Evolutionary conservation across 2,113 vertebrate genomes (phyloP).

Genomic region (Podarcis raffonei): DNA sequence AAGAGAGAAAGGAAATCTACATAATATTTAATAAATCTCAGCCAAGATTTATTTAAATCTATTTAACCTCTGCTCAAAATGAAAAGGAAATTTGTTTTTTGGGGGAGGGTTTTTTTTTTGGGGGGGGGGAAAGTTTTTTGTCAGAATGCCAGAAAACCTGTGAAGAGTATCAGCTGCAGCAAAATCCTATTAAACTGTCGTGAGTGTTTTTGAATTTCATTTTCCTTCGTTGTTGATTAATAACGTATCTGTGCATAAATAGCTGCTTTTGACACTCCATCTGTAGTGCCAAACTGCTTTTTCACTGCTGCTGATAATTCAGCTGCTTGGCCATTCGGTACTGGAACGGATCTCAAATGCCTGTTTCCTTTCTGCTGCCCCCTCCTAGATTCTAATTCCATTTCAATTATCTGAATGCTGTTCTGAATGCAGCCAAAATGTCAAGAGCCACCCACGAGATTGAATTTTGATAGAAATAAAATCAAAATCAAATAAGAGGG

Average conservation of each 20-base stretch:
- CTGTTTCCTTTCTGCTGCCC: neutral
- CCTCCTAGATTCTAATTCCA: constrained; percentile 19
- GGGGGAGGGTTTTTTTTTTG: too few relatives aligned
- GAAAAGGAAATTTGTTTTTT: constrained; percentile 18
- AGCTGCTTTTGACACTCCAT: constrained; percentile 7
- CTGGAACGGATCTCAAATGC: neutral
- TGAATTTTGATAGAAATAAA: too few relatives aligned
- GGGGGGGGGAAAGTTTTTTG: constrained; percentile 1
- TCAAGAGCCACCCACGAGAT: too few relatives aligned
- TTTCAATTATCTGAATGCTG: neutral
- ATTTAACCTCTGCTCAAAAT: constrained; percentile 61
- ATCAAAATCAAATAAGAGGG: too few relatives aligned
- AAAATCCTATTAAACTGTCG: constrained; percentile 58
- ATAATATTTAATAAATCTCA: constrained; percentile 66
- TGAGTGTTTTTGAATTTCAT: constrained; percentile 47
- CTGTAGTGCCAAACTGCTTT: neutral
- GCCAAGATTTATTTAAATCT: constrained; percentile 55
- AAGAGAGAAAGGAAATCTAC: constrained; percentile 38
- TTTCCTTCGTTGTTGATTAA: constrained; percentile 47
- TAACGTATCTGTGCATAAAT: constrained; percentile 53
- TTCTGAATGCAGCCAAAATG: neutral
- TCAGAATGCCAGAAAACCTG: constrained; percentile 20
- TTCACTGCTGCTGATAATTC: neutral
- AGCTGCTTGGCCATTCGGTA: neutral
- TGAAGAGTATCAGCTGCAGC: constrained; percentile 42